Percentiles rank a stretch among this genome's conserved stretches.
phyloP scores from a whole-genome alignment of 2,113 vertebrate genomes.

The Oreochromis aureus region DNA sequence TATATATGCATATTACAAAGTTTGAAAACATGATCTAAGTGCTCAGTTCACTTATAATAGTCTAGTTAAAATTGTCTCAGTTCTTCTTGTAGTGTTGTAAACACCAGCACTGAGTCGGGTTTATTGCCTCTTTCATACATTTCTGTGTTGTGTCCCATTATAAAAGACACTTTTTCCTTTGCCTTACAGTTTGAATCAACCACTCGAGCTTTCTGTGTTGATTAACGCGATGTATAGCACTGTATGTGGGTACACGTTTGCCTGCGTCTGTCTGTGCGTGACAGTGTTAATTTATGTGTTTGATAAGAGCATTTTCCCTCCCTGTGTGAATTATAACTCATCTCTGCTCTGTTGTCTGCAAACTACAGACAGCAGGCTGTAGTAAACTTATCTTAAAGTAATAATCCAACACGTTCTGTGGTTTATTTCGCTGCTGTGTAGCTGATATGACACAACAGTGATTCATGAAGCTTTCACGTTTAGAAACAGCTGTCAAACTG shows the following conservation, averaged over 20 bases:
- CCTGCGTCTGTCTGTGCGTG: not conserved
- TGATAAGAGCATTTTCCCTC: not conserved
- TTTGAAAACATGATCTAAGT: not conserved
- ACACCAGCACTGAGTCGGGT: not conserved
- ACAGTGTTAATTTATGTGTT: not conserved
- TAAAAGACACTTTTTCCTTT: not conserved
- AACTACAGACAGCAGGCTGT: not conserved
- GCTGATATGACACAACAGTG: conserved; percentile 15
- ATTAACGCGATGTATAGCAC: not conserved
- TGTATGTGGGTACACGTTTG: not conserved
- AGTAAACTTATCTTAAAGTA: conserved; percentile 19
- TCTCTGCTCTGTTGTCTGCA: not conserved
- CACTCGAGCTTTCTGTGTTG: not conserved
- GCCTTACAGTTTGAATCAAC: not conserved
- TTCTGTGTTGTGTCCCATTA: not conserved
- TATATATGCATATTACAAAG: not conserved
- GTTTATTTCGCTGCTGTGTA: conserved; percentile 11
- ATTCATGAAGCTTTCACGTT: conserved; percentile 28
- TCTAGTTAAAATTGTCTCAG: not conserved
- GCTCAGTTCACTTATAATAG: not conserved
- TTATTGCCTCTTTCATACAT: not conserved
- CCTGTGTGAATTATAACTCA: conserved; percentile 17
- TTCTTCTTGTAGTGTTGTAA: not conserved
- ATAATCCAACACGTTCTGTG: conserved; percentile 11
- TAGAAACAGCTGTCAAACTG: conserved; percentile 24